Evolutionary conservation across 2,113 vertebrate species (phyloP), one percentile per base, ranked within the genome.

Genomic region (Acrocephalus kingi): DNA sequence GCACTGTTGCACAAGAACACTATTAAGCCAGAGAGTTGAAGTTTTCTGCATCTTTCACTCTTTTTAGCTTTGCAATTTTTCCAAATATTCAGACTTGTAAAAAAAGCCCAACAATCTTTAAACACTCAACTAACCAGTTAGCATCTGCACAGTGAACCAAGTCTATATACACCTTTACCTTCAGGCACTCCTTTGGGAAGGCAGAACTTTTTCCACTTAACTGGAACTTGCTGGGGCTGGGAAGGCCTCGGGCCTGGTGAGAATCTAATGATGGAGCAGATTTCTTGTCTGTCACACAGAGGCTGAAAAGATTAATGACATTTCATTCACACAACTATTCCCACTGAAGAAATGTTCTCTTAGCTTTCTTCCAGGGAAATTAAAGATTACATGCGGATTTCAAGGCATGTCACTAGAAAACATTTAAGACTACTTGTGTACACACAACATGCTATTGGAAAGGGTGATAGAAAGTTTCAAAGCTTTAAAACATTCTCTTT

Each of bases 211-310:
- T 67, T 81, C 25, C 68, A 64, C 10, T 64, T 91, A 56, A 61
- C 46, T 66, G 56, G 87, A 63, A 51, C 16, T 33, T 5, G 59
- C 55, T 45, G 90, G 58, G 4, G 58, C 93, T 19, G 83, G 27
- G 82, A 12, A 68, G 64, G 21, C 76, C 77, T 97, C 39, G 3
- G 89, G 46, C 19, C 27, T 10, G 98, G 98, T n/a, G 98, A 98
- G 48, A 93, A 25, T 78, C 92, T 97, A 77, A 98, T 66, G 43
- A 98, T 98, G 84, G 80, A 98, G 95, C 98, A 98, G 61, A 97
- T 94, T 80, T 97, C 96, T 86, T 25, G 33, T 76, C 39, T 35
- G 22, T 76, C 66, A 72, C 35, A 82, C 58, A 62, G 58, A 92
- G 92, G 35, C 98, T 98, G 95, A 68, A 97, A 97, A 92, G 64